phyloP scores from a whole-genome alignment of 1,140 invertebrate genomes.

The Anastrepha obliqua region DNA sequence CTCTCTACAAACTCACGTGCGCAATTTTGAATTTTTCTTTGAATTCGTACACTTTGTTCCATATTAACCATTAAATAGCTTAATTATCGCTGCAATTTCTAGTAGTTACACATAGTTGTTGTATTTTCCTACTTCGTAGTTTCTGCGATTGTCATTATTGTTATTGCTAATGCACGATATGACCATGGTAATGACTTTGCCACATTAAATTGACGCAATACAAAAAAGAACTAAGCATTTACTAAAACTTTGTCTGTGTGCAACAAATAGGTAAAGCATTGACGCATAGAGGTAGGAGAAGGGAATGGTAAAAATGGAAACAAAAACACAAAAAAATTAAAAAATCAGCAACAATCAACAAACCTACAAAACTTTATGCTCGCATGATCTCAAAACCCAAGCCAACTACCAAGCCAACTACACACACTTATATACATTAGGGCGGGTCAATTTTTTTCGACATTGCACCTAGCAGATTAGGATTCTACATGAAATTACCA shows the following conservation, averaged over 20 bases:
- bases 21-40: too few relatives aligned
- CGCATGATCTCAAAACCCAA: background rate
- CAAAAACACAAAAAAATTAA: background rate
- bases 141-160: background rate
- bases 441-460: too few relatives aligned
- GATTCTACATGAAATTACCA: too few relatives aligned
- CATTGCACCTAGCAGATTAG: too few relatives aligned
- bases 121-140: background rate
- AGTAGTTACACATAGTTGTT: too few relatives aligned
- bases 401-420: background rate
- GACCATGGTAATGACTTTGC: conserved; percentile 34
- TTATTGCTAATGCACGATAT: background rate
- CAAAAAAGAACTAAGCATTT: background rate
- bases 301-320: background rate
- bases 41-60: too few relatives aligned
- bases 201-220: conserved; percentile 9
- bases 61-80: too few relatives aligned
- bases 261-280: background rate
- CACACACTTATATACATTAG: background rate
- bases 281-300: background rate
- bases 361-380: background rate
- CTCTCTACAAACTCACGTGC: too few relatives aligned
- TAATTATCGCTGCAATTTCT: too few relatives aligned
- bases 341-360: background rate
- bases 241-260: conserved; percentile 38